Percentiles rank a stretch among this genome's conserved stretches.
phyloP scores from a whole-genome alignment of 2,888 invertebrate species.

The Scaptomyza cyrtandrae region DNA sequence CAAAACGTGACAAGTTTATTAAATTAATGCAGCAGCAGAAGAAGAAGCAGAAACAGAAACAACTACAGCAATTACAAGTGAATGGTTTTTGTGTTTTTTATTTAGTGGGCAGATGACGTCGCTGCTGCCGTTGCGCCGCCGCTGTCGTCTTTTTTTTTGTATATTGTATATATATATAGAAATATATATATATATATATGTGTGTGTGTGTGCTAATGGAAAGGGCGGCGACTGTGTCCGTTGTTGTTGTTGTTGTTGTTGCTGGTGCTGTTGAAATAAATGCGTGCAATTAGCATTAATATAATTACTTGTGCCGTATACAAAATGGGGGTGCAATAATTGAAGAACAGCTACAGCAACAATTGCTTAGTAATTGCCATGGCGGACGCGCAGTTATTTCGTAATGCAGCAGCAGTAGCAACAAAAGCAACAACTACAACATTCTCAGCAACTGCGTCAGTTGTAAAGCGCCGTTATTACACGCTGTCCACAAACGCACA shows the following conservation, averaged over 20 bases:
- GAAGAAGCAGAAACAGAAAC: conserved; percentile 35
- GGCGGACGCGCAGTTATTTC: conserved; percentile 61
- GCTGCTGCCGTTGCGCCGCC: conserved; percentile 48
- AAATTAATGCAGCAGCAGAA: conserved; percentile 63
- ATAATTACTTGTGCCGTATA: conserved; percentile 53
- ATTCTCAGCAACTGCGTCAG: conserved; percentile 54
- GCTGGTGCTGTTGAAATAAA: conserved; percentile 48
- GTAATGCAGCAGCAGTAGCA: conserved; percentile 60
- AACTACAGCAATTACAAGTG: conserved; percentile 64
- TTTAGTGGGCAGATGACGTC: conserved; percentile 51
- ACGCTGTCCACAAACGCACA: conserved; percentile 19
- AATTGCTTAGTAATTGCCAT: conserved; percentile 65
- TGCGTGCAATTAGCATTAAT: conserved; percentile 75
- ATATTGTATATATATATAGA: conserved; percentile 9
- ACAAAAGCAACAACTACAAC: conserved; percentile 40
- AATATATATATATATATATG: conserved; percentile 18
- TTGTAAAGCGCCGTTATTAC: conserved; percentile 63
- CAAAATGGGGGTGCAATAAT: conserved; percentile 60
- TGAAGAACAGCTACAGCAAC: conserved; percentile 50
- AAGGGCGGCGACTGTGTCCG: conserved; percentile 38
- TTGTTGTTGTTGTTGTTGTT: conserved; percentile 3
- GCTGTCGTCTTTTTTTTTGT: conserved; percentile 35
- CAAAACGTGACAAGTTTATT: conserved; percentile 73
- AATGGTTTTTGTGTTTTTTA: conserved; percentile 14
- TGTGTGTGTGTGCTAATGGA: conserved; percentile 24